phyloP scores from a whole-genome alignment of 2,113 vertebrate genomes.

The Ophthalmolycus amberensis region DNA sequence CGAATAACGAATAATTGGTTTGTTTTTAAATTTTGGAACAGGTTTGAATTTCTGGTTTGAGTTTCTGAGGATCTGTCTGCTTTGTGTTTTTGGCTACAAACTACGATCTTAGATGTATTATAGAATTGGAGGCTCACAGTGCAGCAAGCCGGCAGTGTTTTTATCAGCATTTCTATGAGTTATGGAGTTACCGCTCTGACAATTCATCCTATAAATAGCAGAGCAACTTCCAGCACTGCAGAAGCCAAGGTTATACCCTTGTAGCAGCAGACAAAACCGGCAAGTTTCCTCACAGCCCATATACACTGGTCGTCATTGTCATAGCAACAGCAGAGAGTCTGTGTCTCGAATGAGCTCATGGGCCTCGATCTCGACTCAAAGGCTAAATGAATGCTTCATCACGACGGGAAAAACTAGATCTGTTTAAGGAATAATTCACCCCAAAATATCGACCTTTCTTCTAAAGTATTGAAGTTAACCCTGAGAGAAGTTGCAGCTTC shows the following conservation, averaged over 20 bases:
- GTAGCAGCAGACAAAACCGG: slow-evolving; percentile 15
- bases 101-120: not conserved
- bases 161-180: not conserved
- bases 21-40: not conserved
- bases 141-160: not conserved
- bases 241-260: slow-evolving; percentile 44
- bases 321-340: slow-evolving; percentile 50
- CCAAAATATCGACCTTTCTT: no score
- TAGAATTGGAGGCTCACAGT: not conserved
- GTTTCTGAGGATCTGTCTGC: not conserved
- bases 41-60: not conserved
- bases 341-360: not conserved
- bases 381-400: slow-evolving; percentile 19
- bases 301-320: slow-evolving; percentile 22
- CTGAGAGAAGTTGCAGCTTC: not conserved
- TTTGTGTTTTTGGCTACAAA: not conserved
- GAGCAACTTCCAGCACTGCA: slow-evolving; percentile 1
- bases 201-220: slow-evolving; percentile 38
- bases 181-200: not conserved
- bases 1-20: not conserved
- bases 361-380: not conserved
- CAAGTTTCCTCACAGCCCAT: not conserved
- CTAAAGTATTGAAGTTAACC: not conserved
- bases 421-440: not conserved
- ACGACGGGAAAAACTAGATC: not conserved